Base-by-base conservation (phyloP, 2,113 vertebrate species). In the Larimichthys polyactis region DNA sequence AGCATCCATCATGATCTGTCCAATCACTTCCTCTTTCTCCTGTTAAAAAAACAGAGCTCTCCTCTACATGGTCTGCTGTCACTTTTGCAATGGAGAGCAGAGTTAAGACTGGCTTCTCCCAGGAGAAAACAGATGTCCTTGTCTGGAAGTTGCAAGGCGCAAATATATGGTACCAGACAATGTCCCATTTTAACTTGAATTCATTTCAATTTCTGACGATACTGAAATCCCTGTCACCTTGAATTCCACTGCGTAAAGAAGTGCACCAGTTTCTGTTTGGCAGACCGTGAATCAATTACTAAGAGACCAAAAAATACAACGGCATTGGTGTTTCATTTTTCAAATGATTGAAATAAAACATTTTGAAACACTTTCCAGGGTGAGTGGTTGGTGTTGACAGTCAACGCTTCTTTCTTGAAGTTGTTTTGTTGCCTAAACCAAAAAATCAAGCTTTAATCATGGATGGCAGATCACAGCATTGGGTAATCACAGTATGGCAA, bases 121-220 rank as follows among this genome's bases (percentile, higher is more conserved):
- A 63, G 59, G 79, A 90, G 79, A 72, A 83, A 90, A 87, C 83
- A 74, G 72, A 87, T 87, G 83, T 88, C 81, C 85, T 87, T 90
- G 88, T 87, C 70, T 76, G 46, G 58, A 52, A 82, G 27, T 79
- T 78, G 75, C 62, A 80, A 87, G 52, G 68, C 48, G 6, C 65
- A 78, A 79, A 83, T 83, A 84, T 69, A 75, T 64, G 40, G 70
- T 48, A 79, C 29, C 72, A 81, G 32, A 46, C 76, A 71, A 63
- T 72, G 75, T 82, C 66, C 57, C 36, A 48, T 72, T 84, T 82
- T 78, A 71, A 71, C 57, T 71, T 49, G 9, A 69, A 60, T 85
- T 80, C 4, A 22, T 32, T 89, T 78, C 49, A 54, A 10, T 65
- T 44, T 70, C 19, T 70, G n/a, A 59, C 63, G 44, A 43, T 36